These are phyloP conservation scores for Phocides pigmalion DNA, from an alignment of 1,140 invertebrate genomes.

Conservation along the genomic window DNA sequence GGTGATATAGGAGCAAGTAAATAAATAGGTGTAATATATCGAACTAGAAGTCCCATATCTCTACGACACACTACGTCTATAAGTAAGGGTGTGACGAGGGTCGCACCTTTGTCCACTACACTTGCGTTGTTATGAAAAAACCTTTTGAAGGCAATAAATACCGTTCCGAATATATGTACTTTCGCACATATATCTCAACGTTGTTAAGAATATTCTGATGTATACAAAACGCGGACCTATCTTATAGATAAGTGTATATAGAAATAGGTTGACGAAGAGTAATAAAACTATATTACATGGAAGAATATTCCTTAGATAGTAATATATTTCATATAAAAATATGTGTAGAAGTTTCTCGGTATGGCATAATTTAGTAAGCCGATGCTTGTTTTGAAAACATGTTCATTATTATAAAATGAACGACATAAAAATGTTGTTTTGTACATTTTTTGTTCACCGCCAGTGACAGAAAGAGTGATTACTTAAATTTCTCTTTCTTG, in stretches of 20 bases:
- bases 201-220: conserved; percentile 4
- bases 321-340: background rate
- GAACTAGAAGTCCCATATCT: conserved; percentile 34
- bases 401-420: background rate
- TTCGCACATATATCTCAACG: background rate
- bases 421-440: conserved; percentile 7
- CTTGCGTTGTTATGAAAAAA: conserved; percentile 47
- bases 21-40: conserved; percentile 22
- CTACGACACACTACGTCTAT: conserved; percentile 36
- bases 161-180: conserved; percentile 1
- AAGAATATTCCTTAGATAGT: background rate
- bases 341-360: background rate
- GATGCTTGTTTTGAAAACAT: background rate
- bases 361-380: background rate
- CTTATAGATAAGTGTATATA: background rate
- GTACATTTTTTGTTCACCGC: conserved; percentile 4
- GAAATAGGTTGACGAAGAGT: background rate
- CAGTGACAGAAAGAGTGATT: conserved; percentile 20
- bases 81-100: conserved; percentile 42
- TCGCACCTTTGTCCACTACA: conserved; percentile 47
- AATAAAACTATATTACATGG: background rate
- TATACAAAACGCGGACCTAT: background rate
- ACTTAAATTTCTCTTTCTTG: conserved; percentile 20
- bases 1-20: conserved; percentile 3
- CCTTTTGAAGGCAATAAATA: conserved; percentile 32